Evolutionary conservation across 2,888 invertebrate genomes (phyloP).

Genomic region (Ecdyonurus torrentis): DNA sequence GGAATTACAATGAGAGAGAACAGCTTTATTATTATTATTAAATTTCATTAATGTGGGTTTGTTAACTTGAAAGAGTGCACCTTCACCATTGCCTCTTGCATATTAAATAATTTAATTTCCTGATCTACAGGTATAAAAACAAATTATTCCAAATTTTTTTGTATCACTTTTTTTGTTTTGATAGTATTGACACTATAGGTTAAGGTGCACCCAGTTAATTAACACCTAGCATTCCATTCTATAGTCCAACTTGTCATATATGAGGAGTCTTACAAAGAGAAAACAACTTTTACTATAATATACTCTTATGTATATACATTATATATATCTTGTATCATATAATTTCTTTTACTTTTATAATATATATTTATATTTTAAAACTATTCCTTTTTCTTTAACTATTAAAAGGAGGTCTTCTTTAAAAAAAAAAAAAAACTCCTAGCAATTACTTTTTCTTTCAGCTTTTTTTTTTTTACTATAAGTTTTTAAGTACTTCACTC

Average conservation of each 20-base stretch:
- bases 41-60: not conserved
- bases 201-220: not conserved
- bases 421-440: too few relatives aligned
- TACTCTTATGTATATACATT: not conserved
- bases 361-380: not conserved
- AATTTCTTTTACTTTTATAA: not conserved
- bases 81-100: not conserved
- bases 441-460: too few relatives aligned
- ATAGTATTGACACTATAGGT: too few relatives aligned
- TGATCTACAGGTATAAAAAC: not conserved
- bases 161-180: not conserved
- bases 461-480: not conserved
- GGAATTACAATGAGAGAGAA: not conserved
- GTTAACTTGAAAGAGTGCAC: not conserved
- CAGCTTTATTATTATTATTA: not conserved
- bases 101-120: not conserved
- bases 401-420: too few relatives aligned
- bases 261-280: not conserved
- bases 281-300: not conserved
- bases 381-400: not conserved
- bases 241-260: not conserved
- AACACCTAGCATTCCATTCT: not conserved
- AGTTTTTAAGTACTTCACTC: not conserved
- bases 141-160: not conserved
- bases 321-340: too few relatives aligned